phyloP scores from a whole-genome alignment of 2,797 vertebrate genomes.

The Sebastes elongatus region DNA sequence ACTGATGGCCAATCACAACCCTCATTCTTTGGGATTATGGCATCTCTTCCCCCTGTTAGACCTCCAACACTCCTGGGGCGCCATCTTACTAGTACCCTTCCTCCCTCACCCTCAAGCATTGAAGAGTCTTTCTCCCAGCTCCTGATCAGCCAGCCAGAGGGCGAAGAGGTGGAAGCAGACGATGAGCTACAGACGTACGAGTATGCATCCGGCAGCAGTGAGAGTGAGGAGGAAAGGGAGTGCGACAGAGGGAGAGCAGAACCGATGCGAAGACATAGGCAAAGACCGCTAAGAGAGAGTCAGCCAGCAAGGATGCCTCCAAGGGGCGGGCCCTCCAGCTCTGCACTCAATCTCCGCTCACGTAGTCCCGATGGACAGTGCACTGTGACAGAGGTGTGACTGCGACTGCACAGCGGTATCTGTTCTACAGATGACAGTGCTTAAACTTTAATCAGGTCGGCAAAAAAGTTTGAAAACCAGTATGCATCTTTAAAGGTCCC shows the following conservation, averaged over 20 bases:
- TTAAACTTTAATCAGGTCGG: constrained; percentile 27
- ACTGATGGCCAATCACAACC: constrained; percentile 60
- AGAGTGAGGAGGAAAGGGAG: constrained; percentile 80
- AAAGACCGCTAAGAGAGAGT: constrained; percentile 73
- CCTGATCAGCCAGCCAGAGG: constrained; percentile 83
- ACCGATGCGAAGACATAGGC: constrained; percentile 24
- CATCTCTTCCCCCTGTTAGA: constrained; percentile 80
- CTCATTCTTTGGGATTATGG: constrained; percentile 68
- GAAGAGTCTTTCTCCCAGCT: constrained; percentile 91
- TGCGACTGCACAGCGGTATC: constrained; percentile 48
- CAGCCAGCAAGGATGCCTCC: constrained; percentile 84
- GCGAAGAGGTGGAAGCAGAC: constrained; percentile 87
- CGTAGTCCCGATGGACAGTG: constrained; percentile 96
- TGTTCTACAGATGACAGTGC: neutral
- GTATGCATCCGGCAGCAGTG: constrained; percentile 86
- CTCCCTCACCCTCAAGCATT: constrained; percentile 78
- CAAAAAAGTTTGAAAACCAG: constrained; percentile 39
- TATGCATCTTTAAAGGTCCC: constrained; percentile 37
- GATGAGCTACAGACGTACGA: constrained; percentile 84
- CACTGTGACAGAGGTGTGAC: constrained; percentile 94
- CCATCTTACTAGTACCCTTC: constrained; percentile 81
- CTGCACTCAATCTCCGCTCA: constrained; percentile 82
- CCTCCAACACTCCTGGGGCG: constrained; percentile 85
- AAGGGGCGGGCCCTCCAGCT: constrained; percentile 75
- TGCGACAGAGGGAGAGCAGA: constrained; percentile 45